A percentile compares a stretch with the other conserved stretches of the same genome.
These are phyloP conservation scores for Pardalotus punctatus DNA, from an alignment of 2,113 vertebrate species.

Conservation along the genomic window DNA sequence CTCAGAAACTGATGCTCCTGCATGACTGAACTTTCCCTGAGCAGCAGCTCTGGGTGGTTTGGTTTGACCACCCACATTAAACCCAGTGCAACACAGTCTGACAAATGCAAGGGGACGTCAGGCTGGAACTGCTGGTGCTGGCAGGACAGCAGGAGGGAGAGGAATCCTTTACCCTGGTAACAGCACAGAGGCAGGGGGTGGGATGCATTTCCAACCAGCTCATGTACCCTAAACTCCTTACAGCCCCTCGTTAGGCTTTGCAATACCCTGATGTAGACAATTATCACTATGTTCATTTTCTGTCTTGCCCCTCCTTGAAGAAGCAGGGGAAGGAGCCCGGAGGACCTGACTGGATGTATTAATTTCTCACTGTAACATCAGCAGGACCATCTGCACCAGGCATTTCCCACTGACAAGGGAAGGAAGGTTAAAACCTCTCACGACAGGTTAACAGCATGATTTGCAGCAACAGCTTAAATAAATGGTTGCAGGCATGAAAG, in stretches of 20 bases:
- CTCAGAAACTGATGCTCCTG: not conserved
- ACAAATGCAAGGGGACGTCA: not conserved
- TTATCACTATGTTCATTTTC: not conserved
- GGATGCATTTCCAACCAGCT: not conserved
- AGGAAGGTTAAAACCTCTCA: not conserved
- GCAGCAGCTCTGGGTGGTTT: not conserved
- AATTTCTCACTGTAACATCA: not conserved
- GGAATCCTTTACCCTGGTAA: not conserved
- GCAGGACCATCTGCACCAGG: not conserved
- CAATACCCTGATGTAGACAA: not conserved
- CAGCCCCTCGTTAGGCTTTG: not conserved
- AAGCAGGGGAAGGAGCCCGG: not conserved
- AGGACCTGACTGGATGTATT: not conserved
- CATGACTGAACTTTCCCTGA: not conserved
- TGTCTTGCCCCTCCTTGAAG: not conserved
- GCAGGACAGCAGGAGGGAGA: not conserved
- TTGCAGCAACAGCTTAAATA: constrained; percentile 30
- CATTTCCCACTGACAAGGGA: not conserved
- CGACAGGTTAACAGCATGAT: constrained; percentile 35
- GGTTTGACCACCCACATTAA: not conserved
- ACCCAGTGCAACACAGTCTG: not conserved
- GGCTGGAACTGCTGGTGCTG: not conserved
- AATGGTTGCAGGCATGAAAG: not conserved
- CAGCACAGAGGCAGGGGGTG: not conserved
- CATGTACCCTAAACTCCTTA: not conserved